Base-by-base conservation (phyloP, 2,797 vertebrate species). In the Schizopygopsis malacanthus region DNA sequence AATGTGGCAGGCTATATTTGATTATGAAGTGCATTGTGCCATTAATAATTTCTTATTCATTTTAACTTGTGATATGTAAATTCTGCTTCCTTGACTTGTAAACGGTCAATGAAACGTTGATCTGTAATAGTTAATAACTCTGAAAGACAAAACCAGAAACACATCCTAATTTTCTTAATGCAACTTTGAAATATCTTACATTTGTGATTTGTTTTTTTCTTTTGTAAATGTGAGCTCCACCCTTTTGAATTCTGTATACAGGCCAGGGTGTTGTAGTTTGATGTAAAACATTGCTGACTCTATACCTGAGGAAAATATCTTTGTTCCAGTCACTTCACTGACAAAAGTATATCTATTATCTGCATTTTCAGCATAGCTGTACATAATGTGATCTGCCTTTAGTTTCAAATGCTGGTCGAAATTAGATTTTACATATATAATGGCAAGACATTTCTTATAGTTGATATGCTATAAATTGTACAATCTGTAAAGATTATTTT, bases 401-500 rank as follows among this genome's bases (percentile, higher is more conserved):
- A 76, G 71, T 65, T 45, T 65, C 22, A 65, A 83, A 83, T 76
- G 28, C 71, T 76, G 81, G 54, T 83, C 37, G 52, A 81, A 82
- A 37, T 37, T 75, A 33, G 70, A n/a, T 69, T 25, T 28, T 83
- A 22, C 28, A 45, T 61, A 61, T 56, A 54, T 9, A 83, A 52
- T 94, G 20, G 94, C 95, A 95, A 95, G 95, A 95, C 95, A 95
- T 95, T 94, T 95, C 95, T 95, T 93, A 93, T 96, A 96, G 95
- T 96, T 94, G 73, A 79, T 94, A 86, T 75, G 65, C 52, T 72
- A 83, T 78, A 84, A 95, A 95, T 94, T 96, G 95, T 96, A 96
- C 95, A 96, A 95, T 96, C 95, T 96, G 95, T 96, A 96, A 96
- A 96, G 95, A 95, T 95, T 81, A 41, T 77, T 96, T 96, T 90